Evolutionary conservation across 2,113 vertebrate genomes (phyloP).

Genomic region (Thalassoma bifasciatum): DNA sequence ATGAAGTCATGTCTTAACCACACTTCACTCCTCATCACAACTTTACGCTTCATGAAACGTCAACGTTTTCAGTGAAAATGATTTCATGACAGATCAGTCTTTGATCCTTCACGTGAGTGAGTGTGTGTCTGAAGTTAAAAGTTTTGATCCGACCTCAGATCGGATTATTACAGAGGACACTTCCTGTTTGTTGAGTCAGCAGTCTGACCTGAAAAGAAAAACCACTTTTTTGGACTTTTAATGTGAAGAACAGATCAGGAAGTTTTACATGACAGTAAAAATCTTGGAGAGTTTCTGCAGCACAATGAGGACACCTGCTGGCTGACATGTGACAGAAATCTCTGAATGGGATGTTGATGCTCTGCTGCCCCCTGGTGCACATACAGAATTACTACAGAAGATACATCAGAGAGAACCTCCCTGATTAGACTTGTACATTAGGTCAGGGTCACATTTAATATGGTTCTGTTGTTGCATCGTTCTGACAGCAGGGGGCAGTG

Average conservation of each 20-base stretch:
- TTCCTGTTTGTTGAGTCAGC: constrained; percentile 9
- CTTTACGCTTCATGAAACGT: too few species aligned
- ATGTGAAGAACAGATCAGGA: constrained; percentile 28
- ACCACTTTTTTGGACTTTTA: not conserved
- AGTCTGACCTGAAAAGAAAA: not conserved
- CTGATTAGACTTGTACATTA: too few species aligned
- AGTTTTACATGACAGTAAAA: not conserved
- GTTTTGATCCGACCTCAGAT: not conserved
- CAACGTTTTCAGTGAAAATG: too few species aligned
- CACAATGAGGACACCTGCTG: constrained; percentile 7
- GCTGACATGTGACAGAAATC: not conserved
- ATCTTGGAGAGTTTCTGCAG: not conserved
- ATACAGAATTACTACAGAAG: not conserved
- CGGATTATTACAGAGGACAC: not conserved
- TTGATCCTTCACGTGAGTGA: too few species aligned
- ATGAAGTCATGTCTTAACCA: too few species aligned
- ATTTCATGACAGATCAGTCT: too few species aligned
- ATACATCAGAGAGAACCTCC: not conserved
- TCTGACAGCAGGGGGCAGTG: too few species aligned
- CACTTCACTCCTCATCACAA: too few species aligned
- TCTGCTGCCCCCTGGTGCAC: constrained; percentile 13
- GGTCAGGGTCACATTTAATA: too few species aligned
- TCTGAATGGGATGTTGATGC: not conserved
- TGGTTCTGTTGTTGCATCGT: too few species aligned
- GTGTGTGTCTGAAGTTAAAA: not conserved